Base-by-base conservation (phyloP, 2,888 invertebrate species). In the Syritta pipiens region DNA sequence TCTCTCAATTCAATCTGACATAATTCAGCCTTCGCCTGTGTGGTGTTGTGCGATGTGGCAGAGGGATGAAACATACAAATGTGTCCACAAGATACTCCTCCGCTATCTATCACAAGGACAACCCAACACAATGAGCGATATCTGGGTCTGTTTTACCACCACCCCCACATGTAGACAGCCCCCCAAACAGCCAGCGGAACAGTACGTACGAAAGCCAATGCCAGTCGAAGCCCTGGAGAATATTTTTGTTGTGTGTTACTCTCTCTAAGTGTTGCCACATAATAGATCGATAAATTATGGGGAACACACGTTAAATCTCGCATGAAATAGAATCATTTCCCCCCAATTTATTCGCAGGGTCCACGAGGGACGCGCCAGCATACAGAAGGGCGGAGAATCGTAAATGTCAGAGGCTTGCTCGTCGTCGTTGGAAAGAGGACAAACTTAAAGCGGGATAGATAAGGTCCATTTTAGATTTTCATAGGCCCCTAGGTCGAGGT, bases 311-410 rank as follows among this genome's bases (percentile, higher is more conserved):
- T 86, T 88, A 84, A 87, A 88, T 87, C 85, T 87, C 85, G 84
- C 88, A 86, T 87, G 84, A 87, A 87, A 88, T 87, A 83, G 85
- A 85, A 88, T 86, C 85, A 86, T 86, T 87, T 87, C 86, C 86
- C 85, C 83, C 84, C 86, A 86, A 86, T 87, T 87, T 86, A 86
- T 85, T 76, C 85, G 32, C 65, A 72, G 57, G 42, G 59, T 72
- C 72, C 63, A 53, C 51, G 51, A 55, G 72, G 72, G 55, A 68
- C 37, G 17, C 32, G 30, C 10, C 53, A 42, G 12, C 24, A 40
- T 17, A 37, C 37, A 14, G 37, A 17, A 37, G 37, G 19, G 37
- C n/a, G 17, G 7, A 37, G 37, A 37, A 37, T 37, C 63, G 65
- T 57, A 55, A 60, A 65, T 40, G 37, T 51, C 42, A 51, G 57